Percentiles rank a stretch among this genome's conserved stretches.
phyloP scores from a whole-genome alignment of 1,140 invertebrate species.

The Pogonomyrmex barbatus region DNA sequence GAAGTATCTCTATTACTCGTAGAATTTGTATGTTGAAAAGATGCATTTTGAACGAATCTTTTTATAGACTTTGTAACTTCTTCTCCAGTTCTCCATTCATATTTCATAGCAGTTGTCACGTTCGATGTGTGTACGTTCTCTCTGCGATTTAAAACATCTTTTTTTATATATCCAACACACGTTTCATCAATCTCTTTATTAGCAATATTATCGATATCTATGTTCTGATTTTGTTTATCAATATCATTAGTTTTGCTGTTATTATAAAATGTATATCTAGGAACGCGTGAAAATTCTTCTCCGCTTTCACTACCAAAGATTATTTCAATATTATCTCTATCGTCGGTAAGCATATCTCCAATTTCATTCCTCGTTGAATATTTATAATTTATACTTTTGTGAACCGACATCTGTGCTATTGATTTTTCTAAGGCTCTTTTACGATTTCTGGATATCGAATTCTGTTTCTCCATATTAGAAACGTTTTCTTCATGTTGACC shows the following conservation, averaged over 20 bases:
- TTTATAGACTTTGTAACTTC: conserved; percentile 72
- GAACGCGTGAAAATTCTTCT: conserved; percentile 56
- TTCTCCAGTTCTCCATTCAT: conserved; percentile 71
- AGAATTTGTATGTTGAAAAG: conserved; percentile 52
- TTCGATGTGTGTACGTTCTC: conserved; percentile 55
- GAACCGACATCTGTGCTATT: neutral
- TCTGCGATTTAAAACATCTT: too few relatives aligned
- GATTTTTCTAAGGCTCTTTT: conserved; percentile 28
- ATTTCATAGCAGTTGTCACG: conserved; percentile 68
- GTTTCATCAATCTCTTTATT: conserved; percentile 67
- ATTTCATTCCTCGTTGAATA: conserved; percentile 32
- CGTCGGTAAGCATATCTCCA: conserved; percentile 20
- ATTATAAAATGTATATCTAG: neutral
- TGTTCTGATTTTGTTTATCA: neutral
- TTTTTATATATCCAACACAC: conserved; percentile 51
- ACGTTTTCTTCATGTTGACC: conserved; percentile 68
- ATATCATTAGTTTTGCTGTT: neutral
- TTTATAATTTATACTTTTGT: conserved; percentile 31
- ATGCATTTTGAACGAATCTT: conserved; percentile 59
- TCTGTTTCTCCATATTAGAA: conserved; percentile 52
- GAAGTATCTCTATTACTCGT: conserved; percentile 55
- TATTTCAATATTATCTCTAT: conserved; percentile 66
- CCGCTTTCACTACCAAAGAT: conserved; percentile 74
- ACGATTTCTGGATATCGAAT: neutral
- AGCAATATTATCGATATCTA: neutral